Percentiles rank a stretch among this genome's conserved stretches.
phyloP scores from a whole-genome alignment of 92 coral and sea anemone species.

The Epizoanthus ramosus region DNA sequence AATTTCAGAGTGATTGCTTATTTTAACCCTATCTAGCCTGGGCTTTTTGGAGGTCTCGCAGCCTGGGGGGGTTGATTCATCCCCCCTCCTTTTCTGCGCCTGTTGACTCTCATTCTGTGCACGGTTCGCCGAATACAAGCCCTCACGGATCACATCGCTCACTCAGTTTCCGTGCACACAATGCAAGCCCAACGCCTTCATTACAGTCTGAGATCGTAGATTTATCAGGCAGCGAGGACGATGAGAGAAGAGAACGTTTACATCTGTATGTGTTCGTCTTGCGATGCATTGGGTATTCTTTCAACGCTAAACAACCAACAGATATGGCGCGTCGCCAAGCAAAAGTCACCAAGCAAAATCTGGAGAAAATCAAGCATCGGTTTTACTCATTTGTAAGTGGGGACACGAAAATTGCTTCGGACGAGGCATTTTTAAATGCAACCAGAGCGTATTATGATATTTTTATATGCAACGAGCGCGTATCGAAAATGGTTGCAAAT shows the following conservation, averaged over 20 bases:
- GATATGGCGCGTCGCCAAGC: slow-evolving; percentile 89
- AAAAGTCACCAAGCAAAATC: slow-evolving; percentile 83
- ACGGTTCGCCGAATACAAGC: slow-evolving; percentile 51
- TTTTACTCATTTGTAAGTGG: slow-evolving; percentile 84
- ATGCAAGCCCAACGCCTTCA: background rate
- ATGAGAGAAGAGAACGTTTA: slow-evolving; percentile 85
- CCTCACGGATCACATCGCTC: slow-evolving; percentile 68
- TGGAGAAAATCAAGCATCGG: slow-evolving; percentile 72
- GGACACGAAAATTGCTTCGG: slow-evolving; percentile 83
- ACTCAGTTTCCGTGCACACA: slow-evolving; percentile 17
- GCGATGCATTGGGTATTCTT: slow-evolving; percentile 88
- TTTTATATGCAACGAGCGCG: slow-evolving; percentile 90
- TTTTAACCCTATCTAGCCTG: no score
- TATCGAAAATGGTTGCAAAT: slow-evolving; percentile 83
- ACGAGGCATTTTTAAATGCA: slow-evolving; percentile 90
- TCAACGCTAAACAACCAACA: slow-evolving; percentile 96
- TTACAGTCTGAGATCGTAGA: slow-evolving; percentile 60
- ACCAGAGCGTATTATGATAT: slow-evolving; percentile 81
- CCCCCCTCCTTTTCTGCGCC: background rate
- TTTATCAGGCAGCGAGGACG: slow-evolving; percentile 58
- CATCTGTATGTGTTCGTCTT: slow-evolving; percentile 91
- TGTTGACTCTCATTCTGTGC: no score
- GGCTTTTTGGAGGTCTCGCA: no score
- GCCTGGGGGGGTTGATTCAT: no score
- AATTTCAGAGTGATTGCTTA: no score